Base-by-base conservation (phyloP, 1,140 invertebrate species). In the Drosophila persimilis region DNA sequence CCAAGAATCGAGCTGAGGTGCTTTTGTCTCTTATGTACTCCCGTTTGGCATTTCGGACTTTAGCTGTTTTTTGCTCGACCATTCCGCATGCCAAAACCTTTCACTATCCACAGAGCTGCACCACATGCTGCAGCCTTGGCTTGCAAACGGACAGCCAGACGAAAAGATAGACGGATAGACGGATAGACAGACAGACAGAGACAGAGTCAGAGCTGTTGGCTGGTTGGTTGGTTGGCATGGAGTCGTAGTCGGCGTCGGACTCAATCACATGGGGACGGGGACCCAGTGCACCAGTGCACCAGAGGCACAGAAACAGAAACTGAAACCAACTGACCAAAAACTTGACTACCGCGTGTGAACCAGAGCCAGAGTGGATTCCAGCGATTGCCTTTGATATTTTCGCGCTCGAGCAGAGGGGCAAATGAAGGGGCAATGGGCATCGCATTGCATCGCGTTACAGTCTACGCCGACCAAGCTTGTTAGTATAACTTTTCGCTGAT, bases 361-460 rank as follows among this genome's bases (percentile, higher is more conserved):
- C 67, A 72, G 55, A 59, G 31, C 54, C 66, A 69, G 58, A 69
- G 63, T 65, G 62, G 43, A 53, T 63, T 43, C 39, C 63, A 57
- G 45, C 20, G 60, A 59, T 69, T 67, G 77, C 81, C 83, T 86
- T 86, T 86, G 83, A 88, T 86, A 86, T 88, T 85, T 85, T 71
- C 69, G 73, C 67, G 73, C 51, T 62, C 15, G 51, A 57, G 13
- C 51, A 31, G 9, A 26, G 52, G 57, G 13, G 31, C 15, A 17
- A 22, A 39, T 31, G 29, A 15, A 20, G 43, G n/a, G 24, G 35
- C 13, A 26, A 9, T 46, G 31, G n/a, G 45, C 15, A 55, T 64
- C 52, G 46, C 11, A 39, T 11, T 2, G 35, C 35, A 39, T 39
- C 11, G 11, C 35, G 35, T 39, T 39, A 39, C 35, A 74, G 52